Conservation (phyloP, 1,140 invertebrate genomes). For the Paraescarpia echinospica region DNA sequence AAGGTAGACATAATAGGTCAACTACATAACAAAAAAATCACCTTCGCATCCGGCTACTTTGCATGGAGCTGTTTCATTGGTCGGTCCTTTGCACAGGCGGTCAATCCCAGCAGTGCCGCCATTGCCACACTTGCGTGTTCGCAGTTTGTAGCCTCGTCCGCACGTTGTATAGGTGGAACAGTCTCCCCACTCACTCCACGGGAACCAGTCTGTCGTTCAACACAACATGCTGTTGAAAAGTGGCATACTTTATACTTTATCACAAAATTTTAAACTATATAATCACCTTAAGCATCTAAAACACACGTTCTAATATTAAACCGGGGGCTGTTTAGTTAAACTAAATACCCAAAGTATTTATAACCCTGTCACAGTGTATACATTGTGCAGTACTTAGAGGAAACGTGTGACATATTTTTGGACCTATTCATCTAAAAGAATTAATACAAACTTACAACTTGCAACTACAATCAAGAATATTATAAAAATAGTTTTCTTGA, state of each 20-base stretch:
- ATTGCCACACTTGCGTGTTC: slow-evolving; percentile 28
- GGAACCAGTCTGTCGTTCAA: slow-evolving; percentile 20
- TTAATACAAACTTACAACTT: too few species aligned
- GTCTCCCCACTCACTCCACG: slow-evolving; percentile 25
- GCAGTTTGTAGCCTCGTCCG: slow-evolving; percentile 13
- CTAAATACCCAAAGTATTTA: too few species aligned
- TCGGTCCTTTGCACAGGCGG: slow-evolving; percentile 44
- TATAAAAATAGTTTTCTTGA: too few species aligned
- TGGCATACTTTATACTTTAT: background rate
- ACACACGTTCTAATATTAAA: background rate
- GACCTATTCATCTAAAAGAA: too few species aligned
- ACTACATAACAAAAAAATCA: slow-evolving; percentile 6
- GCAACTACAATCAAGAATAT: too few species aligned
- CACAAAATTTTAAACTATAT: too few species aligned
- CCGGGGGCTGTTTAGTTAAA: too few species aligned
- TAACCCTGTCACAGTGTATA: too few species aligned
- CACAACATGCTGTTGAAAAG: background rate
- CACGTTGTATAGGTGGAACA: slow-evolving; percentile 21
- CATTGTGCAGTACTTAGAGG: too few species aligned
- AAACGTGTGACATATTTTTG: too few species aligned
- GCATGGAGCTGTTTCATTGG: slow-evolving; percentile 41
- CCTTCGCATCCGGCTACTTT: slow-evolving; percentile 39
- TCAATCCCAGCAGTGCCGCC: slow-evolving; percentile 42
- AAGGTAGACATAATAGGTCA: too few species aligned
- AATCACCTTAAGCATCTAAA: background rate